phyloP scores from a whole-genome alignment of 2,797 vertebrate species.

The Trematomus bernacchii region DNA sequence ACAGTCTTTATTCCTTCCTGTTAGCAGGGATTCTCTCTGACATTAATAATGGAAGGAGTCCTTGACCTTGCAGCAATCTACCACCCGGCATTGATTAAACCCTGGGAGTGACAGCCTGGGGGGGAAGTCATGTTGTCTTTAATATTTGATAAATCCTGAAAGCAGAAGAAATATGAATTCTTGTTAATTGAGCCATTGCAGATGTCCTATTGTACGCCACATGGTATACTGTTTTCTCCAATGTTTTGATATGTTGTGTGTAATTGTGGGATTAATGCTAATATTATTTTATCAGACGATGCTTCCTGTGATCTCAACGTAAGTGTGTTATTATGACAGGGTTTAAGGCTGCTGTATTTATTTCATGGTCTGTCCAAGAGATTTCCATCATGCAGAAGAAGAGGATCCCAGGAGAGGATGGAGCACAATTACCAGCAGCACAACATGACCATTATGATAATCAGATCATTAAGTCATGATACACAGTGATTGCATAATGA shows the following conservation, averaged over 20 bases:
- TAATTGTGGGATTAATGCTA: background rate
- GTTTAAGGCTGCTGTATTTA: background rate
- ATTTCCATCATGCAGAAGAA: background rate
- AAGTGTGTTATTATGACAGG: slow-evolving; percentile 9
- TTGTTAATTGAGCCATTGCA: slow-evolving; percentile 51
- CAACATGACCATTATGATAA: background rate
- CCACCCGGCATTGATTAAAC: slow-evolving; percentile 72
- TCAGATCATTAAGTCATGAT: background rate
- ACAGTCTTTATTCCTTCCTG: slow-evolving; percentile 67
- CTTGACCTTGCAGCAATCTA: slow-evolving; percentile 76
- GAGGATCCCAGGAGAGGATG: background rate
- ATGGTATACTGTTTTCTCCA: slow-evolving; percentile 2
- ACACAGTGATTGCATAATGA: background rate
- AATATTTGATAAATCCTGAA: slow-evolving; percentile 76
- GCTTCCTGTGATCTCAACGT: background rate
- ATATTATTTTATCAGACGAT: slow-evolving; percentile 2
- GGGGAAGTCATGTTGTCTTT: slow-evolving; percentile 71
- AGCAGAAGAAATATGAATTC: slow-evolving; percentile 56
- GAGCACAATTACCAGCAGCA: background rate
- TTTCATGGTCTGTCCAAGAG: background rate
- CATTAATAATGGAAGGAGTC: slow-evolving; percentile 75
- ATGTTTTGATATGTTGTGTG: background rate
- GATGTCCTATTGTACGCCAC: slow-evolving; percentile 26
- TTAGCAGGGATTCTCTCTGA: slow-evolving; percentile 69
- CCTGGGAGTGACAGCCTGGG: slow-evolving; percentile 52